These are phyloP conservation scores for Phyllostomus discolor DNA, from an alignment of 2,113 vertebrate species.

Conservation along the genomic window DNA sequence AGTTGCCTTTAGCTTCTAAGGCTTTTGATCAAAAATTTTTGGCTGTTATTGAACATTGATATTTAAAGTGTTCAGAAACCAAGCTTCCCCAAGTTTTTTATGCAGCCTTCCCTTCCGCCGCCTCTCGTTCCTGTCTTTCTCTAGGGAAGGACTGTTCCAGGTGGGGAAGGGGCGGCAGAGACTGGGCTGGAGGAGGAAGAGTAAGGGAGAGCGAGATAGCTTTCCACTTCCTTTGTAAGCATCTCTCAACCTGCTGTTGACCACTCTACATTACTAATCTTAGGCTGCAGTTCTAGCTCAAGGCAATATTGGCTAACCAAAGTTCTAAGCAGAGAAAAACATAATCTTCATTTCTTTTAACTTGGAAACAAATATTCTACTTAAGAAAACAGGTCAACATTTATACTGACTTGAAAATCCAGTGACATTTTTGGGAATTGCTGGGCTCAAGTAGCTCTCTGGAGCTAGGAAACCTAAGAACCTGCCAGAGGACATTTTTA, in stretches of 20 bases:
- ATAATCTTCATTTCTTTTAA: slow-evolving; percentile 33
- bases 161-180: neutral
- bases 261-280: neutral
- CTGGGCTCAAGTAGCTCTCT: slow-evolving; percentile 39
- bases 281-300: neutral
- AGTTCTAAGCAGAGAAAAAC: slow-evolving; percentile 1
- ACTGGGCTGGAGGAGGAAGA: neutral
- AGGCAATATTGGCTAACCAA: neutral
- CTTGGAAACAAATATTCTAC: slow-evolving; percentile 28
- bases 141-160: neutral
- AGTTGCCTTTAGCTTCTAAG: neutral
- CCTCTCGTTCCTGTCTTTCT: neutral
- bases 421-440: slow-evolving; percentile 55
- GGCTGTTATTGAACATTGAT: neutral
- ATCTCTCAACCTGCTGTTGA: neutral
- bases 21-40: neutral
- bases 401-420: slow-evolving; percentile 52
- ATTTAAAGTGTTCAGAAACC: neutral
- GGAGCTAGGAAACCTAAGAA: slow-evolving; percentile 40
- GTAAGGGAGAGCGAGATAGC: neutral
- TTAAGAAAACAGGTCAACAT: slow-evolving; percentile 43
- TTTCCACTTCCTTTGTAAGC: neutral
- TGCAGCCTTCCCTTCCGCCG: neutral
- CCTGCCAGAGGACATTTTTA: slow-evolving; percentile 63
- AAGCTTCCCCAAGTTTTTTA: neutral